These are phyloP conservation scores for Ophion costatus DNA, from an alignment of 2,888 invertebrate genomes.

Conservation along the genomic window DNA sequence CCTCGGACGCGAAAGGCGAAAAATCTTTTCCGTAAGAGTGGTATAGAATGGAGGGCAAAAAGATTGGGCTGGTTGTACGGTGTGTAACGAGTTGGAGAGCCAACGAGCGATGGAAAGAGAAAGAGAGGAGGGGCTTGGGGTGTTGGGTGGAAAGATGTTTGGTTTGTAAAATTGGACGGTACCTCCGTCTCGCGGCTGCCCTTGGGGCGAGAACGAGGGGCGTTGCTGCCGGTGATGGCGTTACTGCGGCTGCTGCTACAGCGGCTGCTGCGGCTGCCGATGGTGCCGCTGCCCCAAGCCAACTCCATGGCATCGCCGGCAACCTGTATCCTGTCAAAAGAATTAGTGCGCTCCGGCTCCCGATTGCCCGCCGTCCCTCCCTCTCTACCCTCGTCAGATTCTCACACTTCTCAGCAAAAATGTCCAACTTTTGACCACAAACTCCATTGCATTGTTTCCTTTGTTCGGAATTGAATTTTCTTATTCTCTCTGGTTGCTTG, in stretches of 20 bases:
- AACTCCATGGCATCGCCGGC: slow-evolving; percentile 91
- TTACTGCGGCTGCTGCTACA: slow-evolving; percentile 86
- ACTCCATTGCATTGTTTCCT: not conserved
- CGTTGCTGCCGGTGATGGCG: slow-evolving; percentile 86
- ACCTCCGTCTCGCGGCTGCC: slow-evolving; percentile 90
- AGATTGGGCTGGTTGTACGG: too few species aligned
- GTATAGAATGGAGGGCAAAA: too few species aligned
- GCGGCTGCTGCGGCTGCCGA: slow-evolving; percentile 86
- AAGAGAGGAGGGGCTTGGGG: not conserved
- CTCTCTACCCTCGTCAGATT: not conserved
- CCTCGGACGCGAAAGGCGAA: too few species aligned
- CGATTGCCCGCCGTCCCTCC: slow-evolving; percentile 26
- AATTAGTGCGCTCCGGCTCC: slow-evolving; percentile 67
- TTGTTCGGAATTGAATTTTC: not conserved
- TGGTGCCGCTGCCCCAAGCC: slow-evolving; percentile 86
- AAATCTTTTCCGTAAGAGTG: too few species aligned
- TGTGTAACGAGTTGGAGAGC: too few species aligned
- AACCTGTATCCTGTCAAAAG: slow-evolving; percentile 89
- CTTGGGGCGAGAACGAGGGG: slow-evolving; percentile 90
- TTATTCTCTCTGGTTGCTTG: too few species aligned
- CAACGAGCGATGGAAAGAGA: not conserved
- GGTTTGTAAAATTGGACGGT: slow-evolving; percentile 76
- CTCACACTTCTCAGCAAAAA: not conserved
- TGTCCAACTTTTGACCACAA: not conserved
- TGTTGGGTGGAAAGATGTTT: slow-evolving; percentile 10